phyloP scores from a whole-genome alignment of 2,797 vertebrate genomes.

The Manis crassicaudata region DNA sequence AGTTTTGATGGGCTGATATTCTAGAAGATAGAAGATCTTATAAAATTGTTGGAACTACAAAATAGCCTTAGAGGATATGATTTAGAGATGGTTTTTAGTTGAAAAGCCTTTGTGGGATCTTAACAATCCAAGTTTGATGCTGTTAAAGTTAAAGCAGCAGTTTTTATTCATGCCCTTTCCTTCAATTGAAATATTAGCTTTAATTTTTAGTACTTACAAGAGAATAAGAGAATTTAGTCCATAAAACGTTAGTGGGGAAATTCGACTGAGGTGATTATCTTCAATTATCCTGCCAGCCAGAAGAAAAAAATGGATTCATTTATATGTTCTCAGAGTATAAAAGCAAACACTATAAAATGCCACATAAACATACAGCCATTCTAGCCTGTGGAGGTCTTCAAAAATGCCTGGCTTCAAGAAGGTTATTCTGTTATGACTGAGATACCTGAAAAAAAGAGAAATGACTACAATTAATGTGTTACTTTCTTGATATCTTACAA shows the following conservation, averaged over 20 bases:
- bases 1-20: background rate
- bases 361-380: conserved; percentile 93
- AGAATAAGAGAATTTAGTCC: conserved; percentile 96
- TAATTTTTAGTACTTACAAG: conserved; percentile 90
- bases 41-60: background rate
- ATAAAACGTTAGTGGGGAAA: conserved; percentile 93
- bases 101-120: background rate
- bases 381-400: conserved; percentile 93
- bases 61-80: background rate
- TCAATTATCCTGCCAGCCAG: conserved; percentile 92
- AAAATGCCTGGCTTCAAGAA: conserved; percentile 93
- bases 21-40: background rate
- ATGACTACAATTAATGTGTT: background rate
- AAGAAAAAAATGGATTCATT: conserved; percentile 65
- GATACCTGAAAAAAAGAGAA: conserved; percentile 88
- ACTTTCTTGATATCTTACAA: conserved; percentile 17
- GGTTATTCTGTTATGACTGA: conserved; percentile 94
- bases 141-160: conserved; percentile 9
- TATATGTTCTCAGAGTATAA: conserved; percentile 40
- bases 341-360: conserved; percentile 16
- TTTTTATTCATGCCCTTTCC: conserved; percentile 26
- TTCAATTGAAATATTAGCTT: conserved; percentile 39
- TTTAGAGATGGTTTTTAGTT: background rate
- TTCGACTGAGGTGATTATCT: conserved; percentile 93
- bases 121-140: background rate